Base-by-base conservation (phyloP, 2,797 vertebrate genomes). In the Zalophus californianus region DNA sequence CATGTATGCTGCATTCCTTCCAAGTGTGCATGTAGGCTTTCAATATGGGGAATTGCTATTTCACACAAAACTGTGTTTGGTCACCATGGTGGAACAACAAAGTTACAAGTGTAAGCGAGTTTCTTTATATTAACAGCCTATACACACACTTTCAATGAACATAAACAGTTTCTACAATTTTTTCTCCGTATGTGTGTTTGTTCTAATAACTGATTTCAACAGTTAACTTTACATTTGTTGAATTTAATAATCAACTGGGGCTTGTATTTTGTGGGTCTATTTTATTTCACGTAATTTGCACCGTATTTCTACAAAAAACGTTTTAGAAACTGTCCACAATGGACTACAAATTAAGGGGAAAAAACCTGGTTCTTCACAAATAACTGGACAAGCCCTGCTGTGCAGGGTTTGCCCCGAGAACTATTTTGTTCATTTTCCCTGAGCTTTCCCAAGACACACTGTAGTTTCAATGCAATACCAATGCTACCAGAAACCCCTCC, bases 151-250 rank as follows among this genome's bases (percentile, higher is more conserved):
- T 78, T 41, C 79, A 54, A 20, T 2, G 9, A 60, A 68, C 27
- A 38, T 9, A 15, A 3, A 18, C 15, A 15, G 21, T 66, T 66
- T 91, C 48, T 91, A 15, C 72, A 44, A 82, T 52, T 88, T 21
- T 84, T 54, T 73, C 66, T 68, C 29, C 12, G 27, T 38, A 38
- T 11, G 23, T 27, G 41, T 29, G 9, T 60, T 38, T 80, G 50
- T 54, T 94, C 83, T 68, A 60, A 20, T 82, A 86, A 86, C 54
- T 41, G 68, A 50, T 32, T 50, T 13, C 72, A 29, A 80, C 80
- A 72, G 41, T n/a, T 54, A 84, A 54, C 60, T 75, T 85, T 32
- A 66, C 20, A 5, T 56, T 73, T 87, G 25, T n/a, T 54, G 35
- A 56, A 82, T 52, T 82, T 68, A 84, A 27, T 87, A 44, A 80